A percentile compares a stretch with the other conserved stretches of the same genome.
These are phyloP conservation scores for Melanocharis versteri DNA, from an alignment of 2,113 vertebrate genomes.

Conservation along the genomic window DNA sequence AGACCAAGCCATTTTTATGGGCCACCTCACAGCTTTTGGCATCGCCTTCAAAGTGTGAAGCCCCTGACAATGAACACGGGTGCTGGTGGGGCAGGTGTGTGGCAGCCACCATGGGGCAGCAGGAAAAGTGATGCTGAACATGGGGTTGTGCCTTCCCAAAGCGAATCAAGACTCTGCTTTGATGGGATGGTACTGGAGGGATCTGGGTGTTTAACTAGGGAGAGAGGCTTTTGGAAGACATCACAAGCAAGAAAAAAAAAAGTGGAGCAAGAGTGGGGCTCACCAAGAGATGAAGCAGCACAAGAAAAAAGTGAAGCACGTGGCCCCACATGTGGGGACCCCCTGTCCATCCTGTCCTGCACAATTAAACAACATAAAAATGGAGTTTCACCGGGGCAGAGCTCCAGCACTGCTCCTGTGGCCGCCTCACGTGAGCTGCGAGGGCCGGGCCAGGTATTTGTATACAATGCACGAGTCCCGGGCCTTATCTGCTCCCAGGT, in stretches of 20 bases:
- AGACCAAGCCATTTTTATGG: not conserved
- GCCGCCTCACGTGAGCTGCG: accelerated
- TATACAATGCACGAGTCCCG: not conserved
- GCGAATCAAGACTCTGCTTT: not conserved
- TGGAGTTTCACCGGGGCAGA: not conserved
- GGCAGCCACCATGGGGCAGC: not conserved
- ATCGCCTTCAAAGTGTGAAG: not conserved
- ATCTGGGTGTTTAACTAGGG: not conserved
- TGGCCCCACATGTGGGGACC: accelerated
- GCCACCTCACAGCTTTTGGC: not conserved
- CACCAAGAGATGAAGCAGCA: not conserved
- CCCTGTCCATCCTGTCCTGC: not conserved
- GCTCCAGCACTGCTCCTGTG: not conserved
- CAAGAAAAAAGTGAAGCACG: not conserved
- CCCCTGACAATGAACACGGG: accelerated
- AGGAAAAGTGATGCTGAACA: not conserved
- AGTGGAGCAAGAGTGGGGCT: accelerated
- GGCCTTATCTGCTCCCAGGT: not conserved
- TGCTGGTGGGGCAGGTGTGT: not conserved
- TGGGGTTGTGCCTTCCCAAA: not conserved
- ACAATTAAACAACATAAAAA: not conserved
- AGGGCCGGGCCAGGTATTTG: not conserved
- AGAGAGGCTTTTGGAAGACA: not conserved
- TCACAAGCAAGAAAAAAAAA: not conserved
- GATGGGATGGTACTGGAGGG: not conserved